Conservation (phyloP, 2,797 vertebrate genomes). For the Astyanax mexicanus region DNA sequence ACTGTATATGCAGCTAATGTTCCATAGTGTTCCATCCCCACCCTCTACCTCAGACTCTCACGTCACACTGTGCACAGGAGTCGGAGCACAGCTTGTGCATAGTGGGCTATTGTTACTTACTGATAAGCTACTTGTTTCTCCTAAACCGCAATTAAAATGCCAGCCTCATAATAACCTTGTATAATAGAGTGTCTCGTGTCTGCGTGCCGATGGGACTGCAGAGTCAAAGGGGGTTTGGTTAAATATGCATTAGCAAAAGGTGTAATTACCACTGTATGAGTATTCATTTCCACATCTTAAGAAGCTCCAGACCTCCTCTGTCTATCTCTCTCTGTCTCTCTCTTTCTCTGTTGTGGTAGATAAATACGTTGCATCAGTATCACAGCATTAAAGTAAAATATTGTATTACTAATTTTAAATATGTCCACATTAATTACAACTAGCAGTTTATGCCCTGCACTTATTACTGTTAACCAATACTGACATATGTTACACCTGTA, state of each 20-base stretch:
- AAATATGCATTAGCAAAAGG: constrained; percentile 71
- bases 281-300: constrained; percentile 68
- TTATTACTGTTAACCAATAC: too few species aligned
- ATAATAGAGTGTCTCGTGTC: constrained; percentile 75
- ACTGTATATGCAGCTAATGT: too few species aligned
- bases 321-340: background rate
- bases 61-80: background rate
- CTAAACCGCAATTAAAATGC: constrained; percentile 70
- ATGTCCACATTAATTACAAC: too few species aligned
- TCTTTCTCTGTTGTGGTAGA: too few species aligned
- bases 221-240: constrained; percentile 68
- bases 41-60: too few species aligned
- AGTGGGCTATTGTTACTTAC: background rate
- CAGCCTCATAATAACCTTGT: constrained; percentile 59
- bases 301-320: constrained; percentile 55
- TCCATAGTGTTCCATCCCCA: too few species aligned
- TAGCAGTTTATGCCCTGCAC: too few species aligned
- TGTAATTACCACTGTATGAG: constrained; percentile 75
- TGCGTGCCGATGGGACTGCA: constrained; percentile 58
- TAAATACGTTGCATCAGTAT: too few species aligned
- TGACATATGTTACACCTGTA: too few species aligned
- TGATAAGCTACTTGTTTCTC: constrained; percentile 64
- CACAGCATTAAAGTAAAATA: too few species aligned
- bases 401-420: too few species aligned
- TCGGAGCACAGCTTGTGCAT: background rate